phyloP scores from a whole-genome alignment of 2,888 invertebrate species.

The Eremobia ochroleuca region DNA sequence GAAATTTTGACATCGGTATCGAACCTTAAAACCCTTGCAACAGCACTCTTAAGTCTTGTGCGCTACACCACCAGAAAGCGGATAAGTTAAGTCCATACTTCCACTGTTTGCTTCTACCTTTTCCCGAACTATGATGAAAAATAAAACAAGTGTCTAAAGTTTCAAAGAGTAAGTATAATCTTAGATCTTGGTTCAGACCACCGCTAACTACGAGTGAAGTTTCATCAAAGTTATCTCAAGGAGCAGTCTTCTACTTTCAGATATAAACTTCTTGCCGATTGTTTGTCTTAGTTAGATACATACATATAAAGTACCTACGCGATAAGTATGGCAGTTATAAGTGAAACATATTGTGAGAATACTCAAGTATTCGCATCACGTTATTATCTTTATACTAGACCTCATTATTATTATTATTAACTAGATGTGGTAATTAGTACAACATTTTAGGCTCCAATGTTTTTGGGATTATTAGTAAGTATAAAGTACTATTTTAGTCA shows the following conservation, averaged over 20 bases:
- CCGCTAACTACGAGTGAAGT: slow-evolving; percentile 11
- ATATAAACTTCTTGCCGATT: slow-evolving; percentile 8
- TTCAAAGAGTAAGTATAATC: slow-evolving; percentile 34
- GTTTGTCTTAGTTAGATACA: slow-evolving; percentile 14
- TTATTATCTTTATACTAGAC: neutral
- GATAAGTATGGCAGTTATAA: neutral
- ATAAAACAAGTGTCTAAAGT: slow-evolving; percentile 36
- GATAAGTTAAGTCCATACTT: neutral
- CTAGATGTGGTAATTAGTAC: neutral
- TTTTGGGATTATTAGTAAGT: slow-evolving; percentile 2
- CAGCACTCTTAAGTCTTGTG: neutral
- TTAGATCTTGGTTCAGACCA: slow-evolving; percentile 13
- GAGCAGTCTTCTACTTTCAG: slow-evolving; percentile 30
- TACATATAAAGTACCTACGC: neutral
- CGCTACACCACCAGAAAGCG: neutral
- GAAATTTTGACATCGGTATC: neutral
- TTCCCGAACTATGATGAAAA: slow-evolving; percentile 34
- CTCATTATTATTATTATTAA: slow-evolving; percentile 13
- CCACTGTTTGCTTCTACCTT: slow-evolving; percentile 4
- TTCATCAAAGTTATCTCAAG: slow-evolving; percentile 45
- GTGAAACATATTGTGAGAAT: neutral
- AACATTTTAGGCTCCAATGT: neutral
- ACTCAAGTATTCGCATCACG: neutral
- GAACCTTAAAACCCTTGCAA: neutral
- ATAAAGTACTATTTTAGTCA: neutral